Base-by-base conservation (phyloP, 2,113 vertebrate genomes). In the Sander vitreus region DNA sequence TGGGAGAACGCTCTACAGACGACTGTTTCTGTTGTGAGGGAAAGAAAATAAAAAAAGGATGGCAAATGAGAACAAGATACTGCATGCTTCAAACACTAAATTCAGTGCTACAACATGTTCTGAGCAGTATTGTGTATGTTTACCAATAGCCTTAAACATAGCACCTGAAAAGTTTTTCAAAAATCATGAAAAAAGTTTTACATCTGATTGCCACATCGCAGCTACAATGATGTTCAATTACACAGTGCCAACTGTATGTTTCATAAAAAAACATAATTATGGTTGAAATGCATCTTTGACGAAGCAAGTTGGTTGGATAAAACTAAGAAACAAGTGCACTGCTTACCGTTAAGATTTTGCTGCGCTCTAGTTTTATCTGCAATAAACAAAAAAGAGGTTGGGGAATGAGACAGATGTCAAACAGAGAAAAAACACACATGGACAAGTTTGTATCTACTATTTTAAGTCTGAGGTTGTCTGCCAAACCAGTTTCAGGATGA, bases 341-440 rank as follows among this genome's bases (percentile, higher is more conserved):
- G 47, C 94, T 95, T 89, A 96, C 95, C 73, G 89, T 84, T 74
- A 95, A 89, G 39, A 96, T 80, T 92, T 95, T 96, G 85, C 91
- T 95, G 62, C 92, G 90, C 84, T 96, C 95, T 86, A 95, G 84
- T 93, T 95, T 96, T 66, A 96, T 94, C 95, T 96, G 86, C 7
- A 85, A 85, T 59, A 54, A 83, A 75, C 45, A 88, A 54, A 76
- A 72, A 78, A 60, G 23, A 1, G 36, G 48, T 45, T 55, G 4
- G 7, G 23, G n/a, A 65, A 47, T 25, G 11, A 58, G 30, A 25
- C 54, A 60, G 30, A 63, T 8, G 16, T 59, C 6, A 33, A 67
- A 47, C 6, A 8, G 5, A 8, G 47, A 50, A 16, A 69, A 55
- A 16, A 14, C 16, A 30, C 45, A 58, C 47, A 60, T 7, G 27